Evolutionary conservation across 2,888 invertebrate genomes (phyloP).

Genomic region (Pseudanteris insignis): DNA sequence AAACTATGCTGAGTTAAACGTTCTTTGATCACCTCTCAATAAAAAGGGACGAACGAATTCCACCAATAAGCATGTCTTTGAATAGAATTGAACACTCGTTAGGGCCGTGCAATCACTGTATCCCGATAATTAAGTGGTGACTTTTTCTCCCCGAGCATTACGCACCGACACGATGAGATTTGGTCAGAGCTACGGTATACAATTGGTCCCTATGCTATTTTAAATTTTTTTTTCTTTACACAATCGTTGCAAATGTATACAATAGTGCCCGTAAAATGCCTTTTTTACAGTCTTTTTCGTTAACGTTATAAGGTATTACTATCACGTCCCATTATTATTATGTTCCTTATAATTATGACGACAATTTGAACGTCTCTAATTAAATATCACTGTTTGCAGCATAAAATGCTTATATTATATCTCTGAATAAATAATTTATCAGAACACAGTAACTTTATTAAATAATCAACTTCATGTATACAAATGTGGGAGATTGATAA

Average conservation of each 20-base stretch:
- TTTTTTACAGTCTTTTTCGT: too few relatives aligned
- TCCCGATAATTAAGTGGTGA: conserved; percentile 48
- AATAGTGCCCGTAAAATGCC: conserved; percentile 40
- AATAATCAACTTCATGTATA: too few relatives aligned
- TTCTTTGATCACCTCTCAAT: conserved; percentile 39
- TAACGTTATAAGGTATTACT: too few relatives aligned
- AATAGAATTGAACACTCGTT: conserved; percentile 24
- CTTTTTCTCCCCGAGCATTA: conserved; percentile 47
- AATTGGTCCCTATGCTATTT: conserved; percentile 36
- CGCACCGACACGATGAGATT: conserved; percentile 48
- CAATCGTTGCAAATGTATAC: conserved; percentile 33
- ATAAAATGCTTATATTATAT: too few relatives aligned
- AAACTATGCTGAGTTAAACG: conserved; percentile 12
- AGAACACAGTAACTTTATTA: too few relatives aligned
- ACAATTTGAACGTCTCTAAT: too few relatives aligned
- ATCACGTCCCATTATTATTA: too few relatives aligned
- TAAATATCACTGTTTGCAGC: too few relatives aligned
- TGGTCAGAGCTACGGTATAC: conserved; percentile 28
- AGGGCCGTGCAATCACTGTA: conserved; percentile 45
- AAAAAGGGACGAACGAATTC: conserved; percentile 38
- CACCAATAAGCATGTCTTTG: conserved; percentile 40
- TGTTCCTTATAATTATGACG: too few relatives aligned
- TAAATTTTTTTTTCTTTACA: conserved; percentile 33
- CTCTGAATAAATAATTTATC: too few relatives aligned
- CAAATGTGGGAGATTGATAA: too few relatives aligned